Percentiles rank a stretch among this genome's conserved stretches.
Evolutionary conservation across 2,888 invertebrate genomes (phyloP).

Genomic region (Tetragonisca angustula): DNA sequence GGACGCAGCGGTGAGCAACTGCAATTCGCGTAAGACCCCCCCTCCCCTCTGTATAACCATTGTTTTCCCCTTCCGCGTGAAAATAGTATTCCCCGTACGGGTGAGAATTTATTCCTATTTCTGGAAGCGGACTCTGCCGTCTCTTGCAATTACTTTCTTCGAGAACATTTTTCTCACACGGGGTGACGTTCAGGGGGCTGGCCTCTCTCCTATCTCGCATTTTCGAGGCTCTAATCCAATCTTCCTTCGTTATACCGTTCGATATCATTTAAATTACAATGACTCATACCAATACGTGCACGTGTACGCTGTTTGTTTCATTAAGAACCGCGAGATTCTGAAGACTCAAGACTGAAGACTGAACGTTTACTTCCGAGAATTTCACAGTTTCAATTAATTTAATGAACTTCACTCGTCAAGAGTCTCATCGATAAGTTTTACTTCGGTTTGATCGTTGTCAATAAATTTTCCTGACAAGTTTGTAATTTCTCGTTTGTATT

Average conservation of each 20-base stretch:
- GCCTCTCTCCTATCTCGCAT: not conserved
- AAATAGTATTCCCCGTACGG: conserved; percentile 22
- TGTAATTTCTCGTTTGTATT: too few species aligned
- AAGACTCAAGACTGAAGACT: too few species aligned
- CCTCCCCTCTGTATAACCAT: conserved; percentile 21
- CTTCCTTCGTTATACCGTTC: not conserved
- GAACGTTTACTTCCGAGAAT: too few species aligned
- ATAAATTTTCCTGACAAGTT: too few species aligned
- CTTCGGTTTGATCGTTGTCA: too few species aligned
- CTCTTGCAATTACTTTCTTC: conserved; percentile 10
- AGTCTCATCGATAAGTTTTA: too few species aligned
- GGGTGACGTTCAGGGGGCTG: not conserved
- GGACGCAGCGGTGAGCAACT: conserved; percentile 22
- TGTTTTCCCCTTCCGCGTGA: conserved; percentile 21
- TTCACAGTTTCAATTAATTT: too few species aligned
- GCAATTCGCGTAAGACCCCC: conserved; percentile 52
- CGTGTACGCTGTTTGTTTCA: not conserved
- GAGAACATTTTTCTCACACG: not conserved
- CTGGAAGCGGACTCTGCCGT: not conserved
- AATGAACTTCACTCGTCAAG: too few species aligned
- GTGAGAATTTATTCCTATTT: conserved; percentile 35
- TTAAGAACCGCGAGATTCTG: not conserved
- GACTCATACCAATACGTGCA: not conserved
- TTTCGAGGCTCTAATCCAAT: not conserved
- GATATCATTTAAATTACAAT: not conserved